Evolutionary conservation across 2,797 vertebrate species (phyloP), one percentile per base, ranked within the genome.

Genomic region (Microctenopoma lineatum): DNA sequence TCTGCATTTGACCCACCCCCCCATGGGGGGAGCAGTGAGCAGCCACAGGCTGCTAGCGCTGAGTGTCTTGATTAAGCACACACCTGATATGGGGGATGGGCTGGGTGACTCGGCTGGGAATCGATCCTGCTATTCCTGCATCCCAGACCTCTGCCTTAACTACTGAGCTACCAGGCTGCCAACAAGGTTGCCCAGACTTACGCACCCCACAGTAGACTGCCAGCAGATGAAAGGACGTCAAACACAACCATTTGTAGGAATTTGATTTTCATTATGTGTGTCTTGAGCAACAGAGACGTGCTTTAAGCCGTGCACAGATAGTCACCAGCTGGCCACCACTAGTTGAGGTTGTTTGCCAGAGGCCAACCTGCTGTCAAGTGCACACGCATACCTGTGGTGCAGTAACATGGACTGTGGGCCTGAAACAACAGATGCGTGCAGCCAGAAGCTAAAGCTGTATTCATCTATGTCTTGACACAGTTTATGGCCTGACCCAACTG

Each of bases 281-380:
- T 63, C 45, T 34, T 5, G 27, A 32, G 8, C 36, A 29, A 11
- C 57, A 60, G 45, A 73, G 60, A 69, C 39, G 36, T 18, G 15
- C 44, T 41, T 50, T 48, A 39, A 62, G 46, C 21, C 51, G 57
- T 3, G 2, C 59, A 36, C 7, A 57, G 18, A 47, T 29, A 29
- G 18, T 27, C 26, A 63, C 57, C 73, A 70, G 73, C 75, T 81
- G 73, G 44, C 57, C 50, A 46, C 38, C 48, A 56, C 61, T 45
- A 48, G 25, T 52, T 25, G 50, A 56, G 71, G 62, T 42, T n/a
- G 27, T 63, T 60, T 56, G 51, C 80, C 48, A 59, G 34, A 56
- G 48, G 77, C 60, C 4, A 18, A 55, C 53, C 61, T 74, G 58
- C 73, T 80, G 70, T 65, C 44, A 2, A 46, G 41, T 32, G 32